These are phyloP conservation scores for Steromphala cineraria DNA, from an alignment of 2,888 invertebrate species.

Conservation along the genomic window DNA sequence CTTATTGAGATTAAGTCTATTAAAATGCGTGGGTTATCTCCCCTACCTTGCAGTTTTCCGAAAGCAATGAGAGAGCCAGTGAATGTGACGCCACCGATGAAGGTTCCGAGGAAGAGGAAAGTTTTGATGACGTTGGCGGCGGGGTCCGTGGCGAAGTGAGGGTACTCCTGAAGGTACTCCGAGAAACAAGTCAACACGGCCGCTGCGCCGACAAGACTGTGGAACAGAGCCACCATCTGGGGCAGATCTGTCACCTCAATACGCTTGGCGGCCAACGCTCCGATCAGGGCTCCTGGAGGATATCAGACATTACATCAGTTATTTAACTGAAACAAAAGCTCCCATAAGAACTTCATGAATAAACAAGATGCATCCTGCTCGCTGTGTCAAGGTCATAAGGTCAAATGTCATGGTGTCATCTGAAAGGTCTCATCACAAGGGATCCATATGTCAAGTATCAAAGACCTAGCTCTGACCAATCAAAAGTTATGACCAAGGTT, in stretches of 20 bases:
- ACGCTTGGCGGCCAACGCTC: conserved; percentile 86
- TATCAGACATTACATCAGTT: neutral
- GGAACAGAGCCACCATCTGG: conserved; percentile 91
- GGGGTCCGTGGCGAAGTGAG: conserved; percentile 88
- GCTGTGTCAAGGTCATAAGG: too few relatives aligned
- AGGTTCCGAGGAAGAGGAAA: conserved; percentile 89
- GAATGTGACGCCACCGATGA: conserved; percentile 92
- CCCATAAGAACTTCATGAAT: too few relatives aligned
- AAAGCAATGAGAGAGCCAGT: conserved; percentile 92
- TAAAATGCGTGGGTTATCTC: too few relatives aligned
- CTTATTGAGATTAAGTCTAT: too few relatives aligned
- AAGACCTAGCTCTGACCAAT: too few relatives aligned
- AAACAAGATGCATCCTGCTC: too few relatives aligned
- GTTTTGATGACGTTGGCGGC: conserved; percentile 85
- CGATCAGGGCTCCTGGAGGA: conserved; percentile 82
- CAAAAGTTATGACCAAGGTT: too few relatives aligned
- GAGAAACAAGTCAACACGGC: conserved; percentile 90
- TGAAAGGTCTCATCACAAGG: too few relatives aligned
- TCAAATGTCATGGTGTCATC: too few relatives aligned
- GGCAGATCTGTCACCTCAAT: conserved; percentile 87
- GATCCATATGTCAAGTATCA: too few relatives aligned
- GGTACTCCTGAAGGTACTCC: conserved; percentile 89
- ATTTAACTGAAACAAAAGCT: neutral
- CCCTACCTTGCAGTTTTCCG: conserved; percentile 86
- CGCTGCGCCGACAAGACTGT: conserved; percentile 89